Evolutionary conservation across 2,113 vertebrate species (phyloP), one percentile per base, ranked within the genome.

Genomic region (Syrrhaptes paradoxus): DNA sequence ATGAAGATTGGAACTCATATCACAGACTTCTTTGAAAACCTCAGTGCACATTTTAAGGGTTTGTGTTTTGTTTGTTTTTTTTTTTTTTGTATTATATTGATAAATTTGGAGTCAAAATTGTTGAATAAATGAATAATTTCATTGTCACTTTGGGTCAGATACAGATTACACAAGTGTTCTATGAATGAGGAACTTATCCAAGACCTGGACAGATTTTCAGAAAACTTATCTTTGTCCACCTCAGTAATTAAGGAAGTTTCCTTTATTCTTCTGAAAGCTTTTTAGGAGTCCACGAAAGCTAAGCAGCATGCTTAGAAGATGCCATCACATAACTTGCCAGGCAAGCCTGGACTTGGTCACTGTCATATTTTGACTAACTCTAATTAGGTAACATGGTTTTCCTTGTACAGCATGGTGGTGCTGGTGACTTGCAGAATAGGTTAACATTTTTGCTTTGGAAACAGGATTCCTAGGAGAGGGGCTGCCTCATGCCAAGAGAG

Each of bases 401-500:
- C 26, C 18, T 70, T 80, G 28, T 24, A 36, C 20, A 62, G 28
- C 36, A 24, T 26, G 11, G 12, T 68, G 14, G 3, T 59, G 22
- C 3, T 59, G 11, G 9, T 75, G 41, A 21, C 2, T 4, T 72
- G 45, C 26, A 67, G 52, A 57, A 46, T 2, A 58, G 2, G 10
- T 41, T 46, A 34, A 0, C 0, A 0, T 22, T 29, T 62, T 74
- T 90, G 7, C 25, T 70, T 84, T 77, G 16, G 43, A 63, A 87
- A 29, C 20, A 31, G 11, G 7, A 36, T 54, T 70, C 17, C 28
- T 62, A 10, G 13, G 31, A 74, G 11, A 67, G 31, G 7, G 10
- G 4, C 7, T 76, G 41, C 12, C 21, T 66, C 11, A 20, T 61
- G 11, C 7, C 6, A 7, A 7, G 2, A 3, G 5, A 7, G 4